Base-by-base conservation (phyloP, 2,113 vertebrate species). In the Cyanoramphus novaezelandiae region DNA sequence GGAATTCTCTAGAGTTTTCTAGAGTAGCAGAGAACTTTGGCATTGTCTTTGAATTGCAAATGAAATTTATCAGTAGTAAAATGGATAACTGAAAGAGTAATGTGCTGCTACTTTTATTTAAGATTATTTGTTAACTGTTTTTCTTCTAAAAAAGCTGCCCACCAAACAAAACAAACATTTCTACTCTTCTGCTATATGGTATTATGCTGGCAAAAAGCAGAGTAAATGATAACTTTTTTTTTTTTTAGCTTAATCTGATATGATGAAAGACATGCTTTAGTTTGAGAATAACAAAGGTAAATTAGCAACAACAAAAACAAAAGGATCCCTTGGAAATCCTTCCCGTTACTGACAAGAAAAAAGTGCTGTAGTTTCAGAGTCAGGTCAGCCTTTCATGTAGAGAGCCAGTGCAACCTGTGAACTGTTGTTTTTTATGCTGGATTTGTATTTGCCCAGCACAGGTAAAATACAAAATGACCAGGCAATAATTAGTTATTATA, bases 331-430 rank as follows among this genome's bases (percentile, higher is more conserved):
- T 46, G n/a, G 18, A 59, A 37, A 64, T 75, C 15, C 20, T 57
- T 69, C 13, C 9, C 69, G 1, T 59, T 69, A 47, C 21, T 75
- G 17, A 41, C 11, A 41, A 49, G 33, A 33, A 18, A 7, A 23
- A 37, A 76, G 57, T 27, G n/a, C 3, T 0, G 0, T 25, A 3
- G 9, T 70, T 84, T 60, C 31, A 39, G 35, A 27, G 35, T 39
- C 29, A 80, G 25, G 8, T 29, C 44, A 55, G 11, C 13, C 31
- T 35, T 53, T 7, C 43, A 43, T 12, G 23, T 17, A 39, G 19
- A 31, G 11, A 77, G 6, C 19, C 29, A 53, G 9, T 39, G n/a
- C 18, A 80, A 27, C n/a, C 14, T 44, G 14, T 60, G 27, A 76
- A 29, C 39, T 17, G 11, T 39, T 1, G 0, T 6, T 18, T 82